These are phyloP conservation scores for Crocodylus rhombifer DNA, from an alignment of 2,797 vertebrate species.

Conservation along the genomic window DNA sequence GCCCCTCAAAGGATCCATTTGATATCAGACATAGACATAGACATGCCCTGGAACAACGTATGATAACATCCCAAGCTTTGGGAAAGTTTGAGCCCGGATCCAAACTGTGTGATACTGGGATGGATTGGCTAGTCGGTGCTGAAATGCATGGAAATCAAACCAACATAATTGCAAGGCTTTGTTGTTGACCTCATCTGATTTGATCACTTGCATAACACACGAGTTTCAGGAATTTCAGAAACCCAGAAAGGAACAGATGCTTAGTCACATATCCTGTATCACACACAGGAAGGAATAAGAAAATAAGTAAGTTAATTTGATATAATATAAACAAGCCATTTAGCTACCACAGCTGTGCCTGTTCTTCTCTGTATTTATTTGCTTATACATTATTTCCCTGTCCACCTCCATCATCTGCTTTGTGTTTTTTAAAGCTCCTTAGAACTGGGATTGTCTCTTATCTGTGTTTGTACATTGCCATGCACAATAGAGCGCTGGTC, in stretches of 20 bases:
- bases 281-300: background rate
- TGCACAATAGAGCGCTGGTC: background rate
- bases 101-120: background rate
- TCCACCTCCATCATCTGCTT: background rate
- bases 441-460: background rate
- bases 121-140: background rate
- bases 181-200: background rate
- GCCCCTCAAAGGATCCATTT: too few species aligned
- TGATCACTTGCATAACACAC: background rate
- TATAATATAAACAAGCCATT: background rate
- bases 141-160: background rate
- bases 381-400: background rate
- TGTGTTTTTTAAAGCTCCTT: background rate
- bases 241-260: background rate
- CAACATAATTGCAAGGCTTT: background rate
- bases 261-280: slow-evolving; percentile 12
- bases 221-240: background rate
- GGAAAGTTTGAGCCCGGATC: background rate
- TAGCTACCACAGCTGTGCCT: background rate
- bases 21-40: too few species aligned
- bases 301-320: slow-evolving; percentile 6
- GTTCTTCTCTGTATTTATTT: background rate
- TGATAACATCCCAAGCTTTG: too few species aligned
- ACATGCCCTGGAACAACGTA: too few species aligned
- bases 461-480: fast-evolving